A percentile compares a stretch with the other conserved stretches of the same genome.
These are phyloP conservation scores for Scomber scombrus DNA, from an alignment of 2,113 vertebrate genomes.

Conservation along the genomic window DNA sequence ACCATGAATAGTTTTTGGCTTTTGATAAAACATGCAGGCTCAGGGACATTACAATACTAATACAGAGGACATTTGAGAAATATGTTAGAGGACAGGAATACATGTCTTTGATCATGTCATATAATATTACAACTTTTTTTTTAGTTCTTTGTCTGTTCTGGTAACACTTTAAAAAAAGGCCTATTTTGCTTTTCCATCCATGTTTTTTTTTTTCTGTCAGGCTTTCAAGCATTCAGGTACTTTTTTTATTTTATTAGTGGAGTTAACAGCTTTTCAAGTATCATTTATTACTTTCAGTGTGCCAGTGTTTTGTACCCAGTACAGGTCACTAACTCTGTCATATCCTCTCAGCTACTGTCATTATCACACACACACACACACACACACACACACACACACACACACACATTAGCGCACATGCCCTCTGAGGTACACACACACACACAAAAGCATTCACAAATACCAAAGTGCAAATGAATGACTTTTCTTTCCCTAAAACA, in stretches of 20 bases:
- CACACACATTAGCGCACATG: not conserved
- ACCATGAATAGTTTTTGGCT: conserved; percentile 20
- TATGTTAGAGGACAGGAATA: conserved; percentile 6
- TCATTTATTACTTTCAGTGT: conserved; percentile 9
- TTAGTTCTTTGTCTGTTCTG: not conserved
- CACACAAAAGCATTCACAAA: not conserved
- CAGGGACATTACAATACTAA: conserved; percentile 10
- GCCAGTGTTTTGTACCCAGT: conserved; percentile 14
- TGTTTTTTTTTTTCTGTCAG: too few relatives aligned
- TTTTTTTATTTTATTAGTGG: not conserved
- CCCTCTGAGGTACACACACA: not conserved
- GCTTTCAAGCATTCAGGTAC: not conserved
- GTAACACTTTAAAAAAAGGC: too few relatives aligned
- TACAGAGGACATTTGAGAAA: not conserved
- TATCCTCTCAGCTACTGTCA: conserved; percentile 14
- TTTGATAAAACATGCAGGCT: conserved; percentile 44
- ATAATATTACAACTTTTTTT: conserved; percentile 7
- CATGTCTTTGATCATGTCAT: conserved; percentile 29
- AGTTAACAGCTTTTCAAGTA: conserved; percentile 5
- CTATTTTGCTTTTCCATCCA: not conserved
- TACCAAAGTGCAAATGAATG: conserved; percentile 8
- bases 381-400: not conserved
- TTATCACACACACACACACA: not conserved
- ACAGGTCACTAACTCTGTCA: conserved; percentile 21
- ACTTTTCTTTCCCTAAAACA: conserved; percentile 9